Percentiles rank a stretch among this genome's conserved stretches.
Evolutionary conservation across 2,888 invertebrate genomes (phyloP).

Genomic region (Amphipyra tragopoginis): DNA sequence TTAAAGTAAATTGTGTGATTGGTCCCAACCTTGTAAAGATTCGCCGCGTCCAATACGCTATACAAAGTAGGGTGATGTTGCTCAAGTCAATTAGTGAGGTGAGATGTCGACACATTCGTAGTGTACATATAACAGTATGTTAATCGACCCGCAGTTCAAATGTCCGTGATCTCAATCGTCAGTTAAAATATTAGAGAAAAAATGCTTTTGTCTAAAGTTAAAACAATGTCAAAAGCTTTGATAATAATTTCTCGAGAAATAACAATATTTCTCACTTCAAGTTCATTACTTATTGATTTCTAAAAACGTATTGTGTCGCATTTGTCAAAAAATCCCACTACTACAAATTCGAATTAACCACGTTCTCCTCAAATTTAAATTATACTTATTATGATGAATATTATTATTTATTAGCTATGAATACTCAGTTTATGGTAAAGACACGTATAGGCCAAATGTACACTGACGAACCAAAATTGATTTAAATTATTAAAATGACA

Average conservation of each 20-base stretch:
- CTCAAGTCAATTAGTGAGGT: constrained; percentile 76
- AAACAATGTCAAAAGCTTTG: no score
- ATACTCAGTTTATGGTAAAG: constrained; percentile 54
- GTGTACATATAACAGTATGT: constrained; percentile 43
- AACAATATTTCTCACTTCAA: constrained; percentile 10
- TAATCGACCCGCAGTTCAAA: constrained; percentile 52
- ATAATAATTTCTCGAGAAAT: background rate
- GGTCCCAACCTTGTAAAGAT: constrained; percentile 20
- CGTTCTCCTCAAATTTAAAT: constrained; percentile 14
- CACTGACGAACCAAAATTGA: constrained; percentile 29
- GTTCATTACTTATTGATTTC: constrained; percentile 9
- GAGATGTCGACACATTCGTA: constrained; percentile 49
- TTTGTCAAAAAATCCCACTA: constrained; percentile 6
- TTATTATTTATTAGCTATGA: constrained; percentile 46
- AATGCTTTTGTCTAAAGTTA: constrained; percentile 1
- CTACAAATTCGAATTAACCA: constrained; percentile 1
- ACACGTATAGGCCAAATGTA: constrained; percentile 44
- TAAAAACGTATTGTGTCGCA: constrained; percentile 9
- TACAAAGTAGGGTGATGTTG: constrained; percentile 59
- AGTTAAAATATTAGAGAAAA: constrained; percentile 7
- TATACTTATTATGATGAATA: constrained; percentile 35
- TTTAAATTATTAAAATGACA: constrained; percentile 13
- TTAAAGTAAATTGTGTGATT: background rate
- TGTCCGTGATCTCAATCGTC: constrained; percentile 55
- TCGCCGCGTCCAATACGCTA: constrained; percentile 39